phyloP scores from a whole-genome alignment of 2,888 invertebrate species.

The Aphrophora alni region DNA sequence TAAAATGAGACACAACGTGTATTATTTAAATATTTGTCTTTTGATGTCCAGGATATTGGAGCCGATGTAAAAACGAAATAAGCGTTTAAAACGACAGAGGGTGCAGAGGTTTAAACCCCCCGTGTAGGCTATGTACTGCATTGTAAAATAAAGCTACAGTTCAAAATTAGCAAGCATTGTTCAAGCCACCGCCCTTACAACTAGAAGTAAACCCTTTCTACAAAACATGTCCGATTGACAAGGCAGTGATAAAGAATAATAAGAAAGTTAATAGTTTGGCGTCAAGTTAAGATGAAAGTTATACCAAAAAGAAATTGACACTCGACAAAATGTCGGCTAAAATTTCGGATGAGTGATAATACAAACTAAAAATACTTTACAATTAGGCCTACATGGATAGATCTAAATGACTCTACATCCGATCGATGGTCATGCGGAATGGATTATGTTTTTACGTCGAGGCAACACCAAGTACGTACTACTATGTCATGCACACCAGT shows the following conservation, averaged over 20 bases:
- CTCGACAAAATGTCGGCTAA: background rate
- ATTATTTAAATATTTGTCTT: too few relatives aligned
- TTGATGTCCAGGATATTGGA: too few relatives aligned
- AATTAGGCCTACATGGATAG: background rate
- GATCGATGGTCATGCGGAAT: background rate
- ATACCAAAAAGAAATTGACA: background rate
- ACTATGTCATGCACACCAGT: background rate
- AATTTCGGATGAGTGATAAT: background rate
- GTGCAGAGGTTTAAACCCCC: background rate
- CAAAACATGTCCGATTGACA: background rate
- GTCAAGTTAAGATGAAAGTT: background rate
- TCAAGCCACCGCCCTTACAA: slow-evolving; percentile 2
- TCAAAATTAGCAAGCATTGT: background rate
- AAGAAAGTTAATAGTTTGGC: background rate
- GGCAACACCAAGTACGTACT: slow-evolving; percentile 5
- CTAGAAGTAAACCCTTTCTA: background rate
- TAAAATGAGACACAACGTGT: too few relatives aligned
- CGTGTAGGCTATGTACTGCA: background rate
- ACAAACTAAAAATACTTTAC: background rate
- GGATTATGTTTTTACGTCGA: background rate
- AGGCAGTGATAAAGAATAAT: background rate
- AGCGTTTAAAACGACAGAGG: too few relatives aligned
- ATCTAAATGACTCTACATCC: background rate
- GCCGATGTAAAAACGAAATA: too few relatives aligned
- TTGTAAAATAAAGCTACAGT: background rate